Percentiles rank a stretch among this genome's conserved stretches.
Evolutionary conservation across 2,888 invertebrate genomes (phyloP).

Genomic region (Abscondita cerata): DNA sequence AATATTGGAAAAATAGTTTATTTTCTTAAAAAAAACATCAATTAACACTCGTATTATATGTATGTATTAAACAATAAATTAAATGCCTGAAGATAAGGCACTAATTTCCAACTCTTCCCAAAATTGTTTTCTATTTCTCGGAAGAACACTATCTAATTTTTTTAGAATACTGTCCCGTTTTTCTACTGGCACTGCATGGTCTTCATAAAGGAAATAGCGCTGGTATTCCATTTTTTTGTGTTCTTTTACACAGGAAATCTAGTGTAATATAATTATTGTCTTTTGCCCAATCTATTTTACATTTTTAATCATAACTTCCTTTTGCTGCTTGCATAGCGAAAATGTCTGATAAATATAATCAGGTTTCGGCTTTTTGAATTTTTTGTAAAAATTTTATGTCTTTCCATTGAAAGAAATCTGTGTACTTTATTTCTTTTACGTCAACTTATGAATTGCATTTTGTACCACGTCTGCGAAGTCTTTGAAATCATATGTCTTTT

Average conservation of each 20-base stretch:
- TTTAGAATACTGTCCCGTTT: neutral
- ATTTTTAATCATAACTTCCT: constrained; percentile 3
- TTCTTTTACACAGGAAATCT: constrained; percentile 7
- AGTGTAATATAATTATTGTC: constrained; percentile 4
- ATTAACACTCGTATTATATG: too few species aligned
- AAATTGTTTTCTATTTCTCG: constrained; percentile 6
- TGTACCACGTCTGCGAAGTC: constrained; percentile 31
- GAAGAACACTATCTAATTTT: neutral
- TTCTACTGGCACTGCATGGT: neutral
- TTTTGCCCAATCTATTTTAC: neutral
- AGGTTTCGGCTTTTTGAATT: neutral
- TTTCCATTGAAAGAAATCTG: constrained; percentile 22
- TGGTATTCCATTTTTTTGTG: neutral
- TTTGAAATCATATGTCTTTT: constrained; percentile 26
- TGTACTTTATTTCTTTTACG: constrained; percentile 19
- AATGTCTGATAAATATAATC: constrained; percentile 8
- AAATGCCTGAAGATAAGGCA: too few species aligned
- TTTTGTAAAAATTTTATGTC: constrained; percentile 10
- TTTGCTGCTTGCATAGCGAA: constrained; percentile 3
- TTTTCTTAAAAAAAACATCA: too few species aligned
- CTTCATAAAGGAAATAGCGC: neutral
- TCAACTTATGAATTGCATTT: constrained; percentile 16
- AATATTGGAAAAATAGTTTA: too few species aligned
- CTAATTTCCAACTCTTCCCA: constrained; percentile 1
- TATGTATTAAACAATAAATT: too few species aligned